Conservation (phyloP, 2,888 invertebrate species). For the Eupithecia tripunctaria region DNA sequence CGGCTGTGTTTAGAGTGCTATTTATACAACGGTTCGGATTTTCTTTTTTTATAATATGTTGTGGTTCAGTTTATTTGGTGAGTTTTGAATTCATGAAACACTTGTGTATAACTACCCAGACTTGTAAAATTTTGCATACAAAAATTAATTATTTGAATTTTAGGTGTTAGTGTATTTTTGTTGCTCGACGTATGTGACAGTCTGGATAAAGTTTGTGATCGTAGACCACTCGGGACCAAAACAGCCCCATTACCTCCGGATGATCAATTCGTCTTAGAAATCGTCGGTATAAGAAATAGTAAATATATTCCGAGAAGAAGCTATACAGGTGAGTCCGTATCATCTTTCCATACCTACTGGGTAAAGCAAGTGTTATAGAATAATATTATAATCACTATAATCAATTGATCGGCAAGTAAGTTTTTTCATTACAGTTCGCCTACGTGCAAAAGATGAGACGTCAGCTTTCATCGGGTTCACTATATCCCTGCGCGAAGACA, state of each 20-base stretch:
- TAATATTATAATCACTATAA: background rate
- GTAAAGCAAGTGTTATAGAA: background rate
- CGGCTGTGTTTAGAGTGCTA: constrained; percentile 2
- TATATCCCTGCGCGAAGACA: constrained; percentile 68
- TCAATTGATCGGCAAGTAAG: background rate
- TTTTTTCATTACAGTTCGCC: constrained; percentile 58
- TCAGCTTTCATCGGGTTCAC: constrained; percentile 74
- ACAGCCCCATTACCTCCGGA: constrained; percentile 70
- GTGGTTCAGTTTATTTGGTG: constrained; percentile 17
- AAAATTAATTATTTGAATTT: background rate
- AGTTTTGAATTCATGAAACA: constrained; percentile 6
- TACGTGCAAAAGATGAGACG: constrained; percentile 60
- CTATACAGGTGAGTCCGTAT: constrained; percentile 46
- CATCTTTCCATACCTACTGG: background rate
- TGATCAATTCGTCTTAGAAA: constrained; percentile 68
- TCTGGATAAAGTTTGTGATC: constrained; percentile 60
- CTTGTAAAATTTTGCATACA: background rate
- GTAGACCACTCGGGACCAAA: constrained; percentile 65
- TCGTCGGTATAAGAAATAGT: constrained; percentile 61
- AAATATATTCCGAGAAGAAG: constrained; percentile 61
- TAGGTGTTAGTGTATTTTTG: constrained; percentile 33
- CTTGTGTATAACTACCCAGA: background rate
- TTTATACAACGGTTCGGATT: constrained; percentile 15
- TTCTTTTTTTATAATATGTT: constrained; percentile 9
- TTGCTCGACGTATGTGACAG: constrained; percentile 45